Evolutionary conservation across 2,113 vertebrate species (phyloP).

Genomic region (Tapirus terrestris): DNA sequence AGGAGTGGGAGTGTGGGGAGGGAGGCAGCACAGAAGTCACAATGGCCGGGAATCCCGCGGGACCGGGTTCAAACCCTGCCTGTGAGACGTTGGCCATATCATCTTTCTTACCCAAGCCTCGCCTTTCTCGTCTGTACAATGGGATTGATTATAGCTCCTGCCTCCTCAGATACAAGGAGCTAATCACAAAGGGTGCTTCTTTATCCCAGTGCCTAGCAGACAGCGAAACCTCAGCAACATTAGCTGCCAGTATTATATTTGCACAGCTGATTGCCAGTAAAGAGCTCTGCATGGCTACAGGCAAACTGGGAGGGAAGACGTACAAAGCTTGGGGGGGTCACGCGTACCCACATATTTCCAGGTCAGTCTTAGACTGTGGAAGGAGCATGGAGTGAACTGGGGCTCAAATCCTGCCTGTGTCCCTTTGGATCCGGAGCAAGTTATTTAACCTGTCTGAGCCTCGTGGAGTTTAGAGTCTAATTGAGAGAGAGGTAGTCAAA

Average conservation of each 20-base stretch:
- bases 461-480: not conserved
- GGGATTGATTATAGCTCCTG: not conserved
- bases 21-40: too few relatives aligned
- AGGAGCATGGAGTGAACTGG: not conserved
- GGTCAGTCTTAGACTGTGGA: not conserved
- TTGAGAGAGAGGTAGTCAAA: not conserved
- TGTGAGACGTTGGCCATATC: not conserved
- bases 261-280: not conserved
- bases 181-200: not conserved
- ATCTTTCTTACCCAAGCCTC: not conserved
- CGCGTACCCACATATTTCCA: accelerated
- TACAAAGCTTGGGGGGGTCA: too few relatives aligned
- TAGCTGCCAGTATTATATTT: not conserved
- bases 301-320: not conserved
- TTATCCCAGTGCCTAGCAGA: not conserved
- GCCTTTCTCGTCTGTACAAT: not conserved
- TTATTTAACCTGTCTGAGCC: not conserved
- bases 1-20: not conserved
- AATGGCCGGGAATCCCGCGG: not conserved
- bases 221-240: not conserved
- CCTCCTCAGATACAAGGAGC: not conserved
- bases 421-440: not conserved
- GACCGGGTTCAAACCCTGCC: not conserved
- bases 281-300: not conserved
- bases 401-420: not conserved